Evolutionary conservation across 2,113 vertebrate genomes (phyloP), one percentile per base, ranked within the genome.

Genomic region (Dunckerocampus dactyliophorus): DNA sequence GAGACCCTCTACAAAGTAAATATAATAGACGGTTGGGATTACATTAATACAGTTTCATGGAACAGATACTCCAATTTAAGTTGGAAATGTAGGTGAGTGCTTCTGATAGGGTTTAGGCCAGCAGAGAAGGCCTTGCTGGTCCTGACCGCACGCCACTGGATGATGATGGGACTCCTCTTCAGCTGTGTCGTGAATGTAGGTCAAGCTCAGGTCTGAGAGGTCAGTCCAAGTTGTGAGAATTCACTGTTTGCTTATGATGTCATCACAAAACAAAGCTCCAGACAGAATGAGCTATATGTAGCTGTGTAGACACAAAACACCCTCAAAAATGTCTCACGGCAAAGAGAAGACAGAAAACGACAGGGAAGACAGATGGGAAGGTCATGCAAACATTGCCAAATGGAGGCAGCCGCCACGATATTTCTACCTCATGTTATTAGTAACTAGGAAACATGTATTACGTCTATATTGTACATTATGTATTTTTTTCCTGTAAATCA

Each of bases 191-290:
- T 54, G 16, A 58, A 50, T 62, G 20, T 42, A 45, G 43, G 2
- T 11, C 57, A 58, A 34, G 47, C 57, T 7, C 49, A 51, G 7
- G 3, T 15, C 22, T 28, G 13, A 51, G 49, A 57, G 47, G 22
- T 5, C 34, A 60, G 22, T 45, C 19, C 5, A n/a, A n/a, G 42
- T 55, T 55, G 22, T 46, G 13, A 34, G 22, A 34, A 34, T 55
- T 16, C n/a, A 42, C 42, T 16, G 37, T 63, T 48, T 21, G 14
- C 21, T 28, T 53, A 48, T 65, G 50, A 47, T 37, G 37, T 62
- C 31, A 59, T 16, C 1, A 47, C 6, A 5, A 37, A n/a, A 63
- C 0, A 28, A 4, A 4, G 10, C 39, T 22, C 3, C 11, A 54
- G 17, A 45, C 24, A 59, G 15, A 11, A 13, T 43, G 12, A 15